phyloP scores from a whole-genome alignment of 92 coral and sea anemone genomes.

The Siderastrea siderea region DNA sequence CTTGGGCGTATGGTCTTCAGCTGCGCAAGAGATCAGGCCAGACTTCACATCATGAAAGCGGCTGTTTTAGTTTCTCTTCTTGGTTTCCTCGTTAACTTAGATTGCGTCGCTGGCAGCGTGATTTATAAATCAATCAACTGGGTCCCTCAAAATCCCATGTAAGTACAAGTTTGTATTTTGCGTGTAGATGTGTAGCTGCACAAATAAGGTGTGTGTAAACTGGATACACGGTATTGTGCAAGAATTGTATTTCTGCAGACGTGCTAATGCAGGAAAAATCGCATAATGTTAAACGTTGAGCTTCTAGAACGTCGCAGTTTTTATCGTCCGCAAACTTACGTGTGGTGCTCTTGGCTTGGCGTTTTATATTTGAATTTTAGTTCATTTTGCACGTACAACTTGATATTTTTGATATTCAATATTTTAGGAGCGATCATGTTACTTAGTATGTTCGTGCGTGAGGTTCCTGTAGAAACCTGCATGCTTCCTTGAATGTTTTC shows the following conservation, averaged over 20 bases:
- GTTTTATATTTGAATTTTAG: too few relatives aligned
- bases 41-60: not conserved
- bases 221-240: not conserved
- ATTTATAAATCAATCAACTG: slow-evolving; percentile 59
- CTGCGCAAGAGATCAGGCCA: not conserved
- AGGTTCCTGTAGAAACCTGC: not conserved
- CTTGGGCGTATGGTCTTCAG: not conserved
- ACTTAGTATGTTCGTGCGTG: too few relatives aligned
- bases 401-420: not conserved
- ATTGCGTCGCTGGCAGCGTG: slow-evolving; percentile 1
- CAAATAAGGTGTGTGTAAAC: not conserved
- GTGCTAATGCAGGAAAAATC: not conserved
- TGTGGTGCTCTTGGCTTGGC: not conserved
- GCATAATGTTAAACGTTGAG: not conserved
- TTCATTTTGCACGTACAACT: not conserved
- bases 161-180: slow-evolving; percentile 21
- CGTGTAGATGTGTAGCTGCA: not conserved
- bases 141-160: slow-evolving; percentile 63
- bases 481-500: not conserved
- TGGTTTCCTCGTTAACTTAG: not conserved
- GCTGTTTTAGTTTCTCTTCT: not conserved
- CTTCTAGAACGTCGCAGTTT: not conserved
- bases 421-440: not conserved
- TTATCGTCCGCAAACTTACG: not conserved
- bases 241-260: not conserved